Evolutionary conservation across 2,888 invertebrate species (phyloP), one percentile per base, ranked within the genome.

Genomic region (Harmothoe impar): DNA sequence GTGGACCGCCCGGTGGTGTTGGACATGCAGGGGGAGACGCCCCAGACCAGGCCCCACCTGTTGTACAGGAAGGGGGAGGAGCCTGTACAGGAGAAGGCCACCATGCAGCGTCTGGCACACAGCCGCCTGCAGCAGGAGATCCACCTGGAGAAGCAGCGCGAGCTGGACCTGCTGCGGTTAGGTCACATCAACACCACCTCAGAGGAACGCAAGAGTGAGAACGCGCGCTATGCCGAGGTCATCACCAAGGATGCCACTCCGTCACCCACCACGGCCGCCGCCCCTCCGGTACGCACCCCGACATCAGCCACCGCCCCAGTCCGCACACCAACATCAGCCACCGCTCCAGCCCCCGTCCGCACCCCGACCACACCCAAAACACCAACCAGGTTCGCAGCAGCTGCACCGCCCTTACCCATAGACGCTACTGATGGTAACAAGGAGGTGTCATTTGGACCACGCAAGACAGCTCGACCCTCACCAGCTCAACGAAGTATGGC

Each of bases 61-160:
- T 31, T 90, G 25, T 89, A 86, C 31, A 25, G 89, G 56, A 89
- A 84, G 51, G 78, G 77, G 10, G 93, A 92, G 20, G 91, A 91
- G 43, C 86, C 86, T 7, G 90, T 88, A 0, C 89, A 90, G 77
- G 88, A 88, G 33, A 84, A 56, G 51, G 90, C 90, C 52, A 93
- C 93, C n/a, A 94, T 95, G 93, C 94, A 95, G 92, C 94, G 94
- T 90, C 93, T 95, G 94, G 96, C 96, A 25, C 96, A 96, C 33
- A 96, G 96, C 92, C 97, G 98, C 95, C 98, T 98, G 95, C 98
- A 98, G 96, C 97, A 97, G 95, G 98, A 98, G 97, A 98, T 98
- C 94, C 97, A 97, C 94, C 98, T 98, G 96, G 98, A 98, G 91
- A 97, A 97, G 90, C 97, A 98, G 94, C 97, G 98, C 93, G 98